Evolutionary conservation across 2,888 invertebrate species (phyloP).

Genomic region (Trissolcus japonicus): DNA sequence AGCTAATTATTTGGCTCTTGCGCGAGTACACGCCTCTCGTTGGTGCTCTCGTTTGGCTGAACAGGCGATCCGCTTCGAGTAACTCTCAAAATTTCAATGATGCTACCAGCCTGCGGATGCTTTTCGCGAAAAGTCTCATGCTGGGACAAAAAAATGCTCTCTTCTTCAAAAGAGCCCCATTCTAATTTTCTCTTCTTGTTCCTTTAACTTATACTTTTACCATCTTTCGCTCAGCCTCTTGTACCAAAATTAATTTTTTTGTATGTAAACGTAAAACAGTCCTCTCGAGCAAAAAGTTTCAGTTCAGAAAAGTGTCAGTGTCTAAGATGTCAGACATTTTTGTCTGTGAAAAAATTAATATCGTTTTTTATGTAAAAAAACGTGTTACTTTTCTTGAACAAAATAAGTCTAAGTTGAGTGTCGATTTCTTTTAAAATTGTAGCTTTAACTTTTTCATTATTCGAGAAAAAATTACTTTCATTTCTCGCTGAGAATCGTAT

Average conservation of each 20-base stretch:
- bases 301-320: too few relatives aligned
- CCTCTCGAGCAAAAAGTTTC: too few relatives aligned
- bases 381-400: too few relatives aligned
- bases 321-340: too few relatives aligned
- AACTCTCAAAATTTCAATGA: constrained; percentile 61
- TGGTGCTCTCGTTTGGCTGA: constrained; percentile 54
- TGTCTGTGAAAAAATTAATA: too few relatives aligned
- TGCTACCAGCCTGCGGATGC: constrained; percentile 46
- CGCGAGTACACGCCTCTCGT: constrained; percentile 50
- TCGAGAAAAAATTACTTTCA: not conserved
- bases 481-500: constrained; percentile 33
- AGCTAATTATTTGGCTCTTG: constrained; percentile 57
- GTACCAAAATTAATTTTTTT: constrained; percentile 59
- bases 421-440: not conserved
- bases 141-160: constrained; percentile 56
- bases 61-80: constrained; percentile 57
- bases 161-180: constrained; percentile 57
- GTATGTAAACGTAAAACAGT: too few relatives aligned
- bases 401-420: not conserved
- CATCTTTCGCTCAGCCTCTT: constrained; percentile 43
- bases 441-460: not conserved
- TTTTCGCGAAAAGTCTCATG: constrained; percentile 51
- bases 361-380: too few relatives aligned
- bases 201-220: constrained; percentile 50
- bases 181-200: constrained; percentile 59